Evolutionary conservation across 2,113 vertebrate genomes (phyloP).

Genomic region (Regulus satrapa): DNA sequence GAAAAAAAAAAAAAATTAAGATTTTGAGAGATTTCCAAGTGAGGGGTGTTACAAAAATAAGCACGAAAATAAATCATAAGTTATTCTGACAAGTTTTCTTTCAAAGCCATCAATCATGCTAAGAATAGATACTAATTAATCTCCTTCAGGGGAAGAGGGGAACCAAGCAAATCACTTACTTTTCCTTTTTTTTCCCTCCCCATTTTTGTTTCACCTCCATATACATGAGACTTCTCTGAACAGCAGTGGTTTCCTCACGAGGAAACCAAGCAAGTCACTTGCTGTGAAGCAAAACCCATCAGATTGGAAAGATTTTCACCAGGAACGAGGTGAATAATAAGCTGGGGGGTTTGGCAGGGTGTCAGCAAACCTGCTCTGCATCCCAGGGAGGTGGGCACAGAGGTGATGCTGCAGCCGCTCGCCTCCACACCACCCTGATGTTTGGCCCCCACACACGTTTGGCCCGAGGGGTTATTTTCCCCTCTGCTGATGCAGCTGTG

Average conservation of each 20-base stretch:
- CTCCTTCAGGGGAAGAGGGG: not conserved
- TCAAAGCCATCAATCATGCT: not conserved
- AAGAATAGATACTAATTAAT: constrained; percentile 39
- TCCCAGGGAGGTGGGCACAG: fast-evolving
- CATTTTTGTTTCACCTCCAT: not conserved
- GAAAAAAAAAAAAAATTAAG: not conserved
- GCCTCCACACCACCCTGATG: not conserved
- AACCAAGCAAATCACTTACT: not conserved
- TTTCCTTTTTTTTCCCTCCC: not conserved
- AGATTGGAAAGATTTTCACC: not conserved
- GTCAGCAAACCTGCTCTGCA: not conserved
- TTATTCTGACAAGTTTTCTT: constrained; percentile 25
- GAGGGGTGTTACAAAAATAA: constrained; percentile 46
- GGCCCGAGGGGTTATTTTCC: not conserved
- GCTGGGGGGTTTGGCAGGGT: not conserved
- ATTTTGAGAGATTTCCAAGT: constrained; percentile 1
- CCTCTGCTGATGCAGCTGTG: not conserved
- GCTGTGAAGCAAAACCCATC: not conserved
- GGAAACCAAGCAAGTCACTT: not conserved
- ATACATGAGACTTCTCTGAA: not conserved
- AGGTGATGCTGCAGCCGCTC: not conserved
- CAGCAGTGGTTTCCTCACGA: not conserved
- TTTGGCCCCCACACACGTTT: constrained; percentile 18
- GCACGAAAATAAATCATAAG: constrained; percentile 30
- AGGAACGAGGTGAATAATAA: not conserved